Conservation (phyloP, 1,140 invertebrate species). For the Drusus annulatus region DNA sequence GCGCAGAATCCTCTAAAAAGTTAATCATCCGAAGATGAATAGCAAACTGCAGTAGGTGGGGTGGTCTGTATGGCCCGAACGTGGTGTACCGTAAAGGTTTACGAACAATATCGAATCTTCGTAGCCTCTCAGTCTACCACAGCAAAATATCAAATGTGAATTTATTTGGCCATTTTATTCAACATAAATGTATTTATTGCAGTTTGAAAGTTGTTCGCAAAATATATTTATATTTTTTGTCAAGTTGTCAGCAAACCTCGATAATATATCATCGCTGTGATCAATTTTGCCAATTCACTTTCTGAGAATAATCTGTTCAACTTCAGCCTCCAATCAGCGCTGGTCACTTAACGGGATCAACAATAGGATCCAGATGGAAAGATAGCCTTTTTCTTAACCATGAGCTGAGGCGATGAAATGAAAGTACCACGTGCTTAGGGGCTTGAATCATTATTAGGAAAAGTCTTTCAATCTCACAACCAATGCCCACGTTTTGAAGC, state of each 20-base stretch:
- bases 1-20: slow-evolving; percentile 20
- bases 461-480: no score
- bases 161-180: no score
- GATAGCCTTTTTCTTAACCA: slow-evolving; percentile 33
- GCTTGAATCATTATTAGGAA: no score
- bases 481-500: no score
- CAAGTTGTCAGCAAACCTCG: not conserved
- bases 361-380: slow-evolving; percentile 18
- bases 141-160: no score
- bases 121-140: no score
- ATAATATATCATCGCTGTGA: slow-evolving; percentile 23
- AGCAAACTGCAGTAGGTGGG: slow-evolving; percentile 28
- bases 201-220: not conserved
- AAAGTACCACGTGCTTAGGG: not conserved
- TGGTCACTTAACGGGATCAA: slow-evolving; percentile 24
- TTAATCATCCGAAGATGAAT: slow-evolving; percentile 38
- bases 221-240: not conserved
- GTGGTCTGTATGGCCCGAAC: slow-evolving; percentile 2
- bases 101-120: no score
- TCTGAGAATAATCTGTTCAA: not conserved
- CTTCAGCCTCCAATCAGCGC: not conserved
- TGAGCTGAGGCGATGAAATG: slow-evolving; percentile 22
- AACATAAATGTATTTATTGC: no score
- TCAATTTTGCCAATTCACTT: slow-evolving; percentile 29
- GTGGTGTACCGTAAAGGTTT: not conserved